phyloP scores from a whole-genome alignment of 2,797 vertebrate species.

The Peromyscus melanophrys region DNA sequence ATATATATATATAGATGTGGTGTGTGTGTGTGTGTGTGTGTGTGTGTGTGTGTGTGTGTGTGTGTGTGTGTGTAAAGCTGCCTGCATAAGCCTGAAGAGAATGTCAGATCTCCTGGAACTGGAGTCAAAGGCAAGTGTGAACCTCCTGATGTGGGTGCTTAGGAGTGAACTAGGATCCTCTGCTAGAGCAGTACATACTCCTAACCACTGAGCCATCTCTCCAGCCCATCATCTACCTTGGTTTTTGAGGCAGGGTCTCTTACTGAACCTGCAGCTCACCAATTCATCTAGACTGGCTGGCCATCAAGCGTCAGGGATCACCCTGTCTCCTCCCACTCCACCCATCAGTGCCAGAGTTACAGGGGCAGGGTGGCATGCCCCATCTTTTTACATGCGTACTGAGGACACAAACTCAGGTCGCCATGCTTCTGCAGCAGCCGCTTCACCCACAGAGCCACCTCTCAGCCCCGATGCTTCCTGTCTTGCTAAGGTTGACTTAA shows the following conservation, averaged over 20 bases:
- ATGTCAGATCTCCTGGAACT: background rate
- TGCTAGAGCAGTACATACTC: background rate
- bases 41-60: background rate
- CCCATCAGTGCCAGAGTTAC: background rate
- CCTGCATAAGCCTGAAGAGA: background rate
- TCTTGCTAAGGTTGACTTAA: slow-evolving; percentile 75
- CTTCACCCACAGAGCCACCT: background rate
- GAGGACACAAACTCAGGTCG: no score
- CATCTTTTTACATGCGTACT: background rate
- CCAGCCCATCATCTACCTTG: background rate
- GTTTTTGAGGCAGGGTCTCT: background rate
- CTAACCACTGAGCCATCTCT: background rate
- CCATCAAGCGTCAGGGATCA: no score
- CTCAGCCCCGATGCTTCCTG: background rate
- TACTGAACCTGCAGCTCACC: background rate
- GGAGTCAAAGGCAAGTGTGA: background rate
- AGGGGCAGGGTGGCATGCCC: background rate
- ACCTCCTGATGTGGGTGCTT: background rate
- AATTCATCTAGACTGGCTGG: background rate
- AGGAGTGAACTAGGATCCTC: background rate
- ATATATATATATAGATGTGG: no score
- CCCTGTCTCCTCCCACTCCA: background rate
- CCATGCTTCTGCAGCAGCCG: no score
- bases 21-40: background rate
- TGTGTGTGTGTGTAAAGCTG: background rate